Conservation (phyloP, 2,113 vertebrate species). For the Microtus oregoni region DNA sequence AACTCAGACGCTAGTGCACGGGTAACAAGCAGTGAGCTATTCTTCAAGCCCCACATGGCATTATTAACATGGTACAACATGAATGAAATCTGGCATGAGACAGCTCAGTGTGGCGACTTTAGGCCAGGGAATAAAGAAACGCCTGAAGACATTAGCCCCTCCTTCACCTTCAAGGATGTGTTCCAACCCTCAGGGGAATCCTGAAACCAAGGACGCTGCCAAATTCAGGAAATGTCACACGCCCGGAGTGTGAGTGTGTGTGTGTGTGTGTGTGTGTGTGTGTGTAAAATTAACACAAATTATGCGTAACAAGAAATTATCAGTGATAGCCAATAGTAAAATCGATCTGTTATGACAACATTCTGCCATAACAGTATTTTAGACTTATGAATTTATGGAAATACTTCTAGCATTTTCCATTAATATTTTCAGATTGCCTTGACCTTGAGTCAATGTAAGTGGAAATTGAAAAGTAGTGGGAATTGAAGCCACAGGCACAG, state of each 20-base stretch:
- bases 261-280: neutral
- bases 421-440: neutral
- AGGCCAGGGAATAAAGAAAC: neutral
- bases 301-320: neutral
- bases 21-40: too few relatives aligned
- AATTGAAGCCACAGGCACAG: neutral
- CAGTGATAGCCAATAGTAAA: neutral
- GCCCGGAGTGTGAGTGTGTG: neutral
- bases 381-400: neutral
- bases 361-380: neutral
- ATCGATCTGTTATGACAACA: neutral
- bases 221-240: neutral
- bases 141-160: neutral
- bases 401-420: neutral
- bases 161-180: neutral
- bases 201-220: neutral
- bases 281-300: neutral
- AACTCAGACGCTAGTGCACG: neutral
- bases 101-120: neutral
- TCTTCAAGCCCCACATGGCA: neutral
- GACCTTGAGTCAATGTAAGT: neutral
- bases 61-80: neutral
- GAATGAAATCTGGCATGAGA: constrained; percentile 28
- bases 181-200: neutral
- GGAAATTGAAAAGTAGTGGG: neutral